These are phyloP conservation scores for Tupaia tana DNA, from an alignment of 2,113 vertebrate species.

Conservation along the genomic window DNA sequence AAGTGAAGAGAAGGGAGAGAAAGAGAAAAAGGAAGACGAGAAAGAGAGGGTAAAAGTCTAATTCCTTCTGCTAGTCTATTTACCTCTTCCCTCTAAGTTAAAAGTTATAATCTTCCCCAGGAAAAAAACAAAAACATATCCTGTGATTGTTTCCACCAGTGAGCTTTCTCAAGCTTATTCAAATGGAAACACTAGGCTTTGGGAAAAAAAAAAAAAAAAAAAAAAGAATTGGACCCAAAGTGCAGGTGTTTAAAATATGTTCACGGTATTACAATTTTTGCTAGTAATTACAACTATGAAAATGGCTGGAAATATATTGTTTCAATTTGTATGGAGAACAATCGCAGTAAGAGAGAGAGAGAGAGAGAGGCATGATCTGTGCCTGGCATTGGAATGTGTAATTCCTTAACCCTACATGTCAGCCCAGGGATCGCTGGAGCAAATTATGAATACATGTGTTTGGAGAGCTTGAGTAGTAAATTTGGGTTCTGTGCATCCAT, in stretches of 20 bases:
- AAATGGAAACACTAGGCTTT: constrained; percentile 73
- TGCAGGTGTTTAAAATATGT: constrained; percentile 87
- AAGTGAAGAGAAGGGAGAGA: neutral
- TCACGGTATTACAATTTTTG: constrained; percentile 79
- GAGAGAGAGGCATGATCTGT: constrained; percentile 77
- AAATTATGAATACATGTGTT: constrained; percentile 87
- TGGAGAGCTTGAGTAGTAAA: constrained; percentile 86
- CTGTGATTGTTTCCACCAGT: constrained; percentile 40
- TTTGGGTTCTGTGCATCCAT: constrained; percentile 83
- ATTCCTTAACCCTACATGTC: constrained; percentile 86
- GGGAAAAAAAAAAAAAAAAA: constrained; percentile 76
- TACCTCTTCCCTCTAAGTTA: constrained; percentile 78
- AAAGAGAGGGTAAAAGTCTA: constrained; percentile 54
- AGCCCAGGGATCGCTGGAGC: constrained; percentile 83
- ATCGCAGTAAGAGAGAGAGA: constrained; percentile 72
- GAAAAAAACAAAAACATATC: constrained; percentile 49
- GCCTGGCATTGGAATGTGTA: constrained; percentile 82
- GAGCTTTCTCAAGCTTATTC: constrained; percentile 67
- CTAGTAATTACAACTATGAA: constrained; percentile 84
- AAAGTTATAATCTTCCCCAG: constrained; percentile 74
- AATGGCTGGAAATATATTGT: constrained; percentile 86
- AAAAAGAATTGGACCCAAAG: constrained; percentile 79
- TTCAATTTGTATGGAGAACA: constrained; percentile 87
- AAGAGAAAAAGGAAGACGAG: fast-evolving
- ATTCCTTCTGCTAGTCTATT: constrained; percentile 71